Base-by-base conservation (phyloP, 2,888 invertebrate genomes). In the Agrilus biguttatus region DNA sequence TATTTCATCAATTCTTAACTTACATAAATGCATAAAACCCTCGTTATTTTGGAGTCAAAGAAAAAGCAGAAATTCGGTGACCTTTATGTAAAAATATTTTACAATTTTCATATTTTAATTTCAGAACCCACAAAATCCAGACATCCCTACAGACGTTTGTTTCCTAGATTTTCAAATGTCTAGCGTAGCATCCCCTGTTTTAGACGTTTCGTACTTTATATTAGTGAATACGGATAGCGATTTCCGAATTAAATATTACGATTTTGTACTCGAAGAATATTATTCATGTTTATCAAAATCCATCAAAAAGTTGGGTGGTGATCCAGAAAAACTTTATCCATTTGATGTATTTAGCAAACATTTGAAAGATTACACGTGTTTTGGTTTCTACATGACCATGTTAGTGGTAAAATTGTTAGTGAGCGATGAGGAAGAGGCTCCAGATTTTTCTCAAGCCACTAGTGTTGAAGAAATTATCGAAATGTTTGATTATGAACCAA, bases 151-250 rank as follows among this genome's bases (percentile, higher is more conserved):
- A 3, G 39, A 44, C 17, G 4, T 46, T 21, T 46, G 46, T 19
- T 41, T 55, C 5, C 32, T 55, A 32, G 55, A 55, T 39, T 55
- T 51, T 48, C 55, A 55, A 46, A 36, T 53, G 10, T 39, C 47
- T 19, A 39, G 48, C 14, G 34, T 41, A 8, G 45, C 46, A 8
- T 51, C 56, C 8, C 58, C 58, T 1, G 57, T 51, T 8, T 43
- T 53, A 33, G 64, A 64, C 44, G 40, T 63, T 33, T 46, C 53
- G 5, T 61, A 62, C 40, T 49, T 59, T 41, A 39, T 62, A 14
- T 60, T 56, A 41, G 52, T 53, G n/a, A 56, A 55, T 39, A 55
- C 57, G 19, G 51, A 53, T n/a, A 53, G 54, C 17, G 47, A 55
- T 14, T 47, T 59, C 14, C 53, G 62, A 6, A 45, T 50, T 17